A percentile compares a stretch with the other conserved stretches of the same genome.
phyloP scores from a whole-genome alignment of 2,888 invertebrate species.

The Drosophila diplacantha region DNA sequence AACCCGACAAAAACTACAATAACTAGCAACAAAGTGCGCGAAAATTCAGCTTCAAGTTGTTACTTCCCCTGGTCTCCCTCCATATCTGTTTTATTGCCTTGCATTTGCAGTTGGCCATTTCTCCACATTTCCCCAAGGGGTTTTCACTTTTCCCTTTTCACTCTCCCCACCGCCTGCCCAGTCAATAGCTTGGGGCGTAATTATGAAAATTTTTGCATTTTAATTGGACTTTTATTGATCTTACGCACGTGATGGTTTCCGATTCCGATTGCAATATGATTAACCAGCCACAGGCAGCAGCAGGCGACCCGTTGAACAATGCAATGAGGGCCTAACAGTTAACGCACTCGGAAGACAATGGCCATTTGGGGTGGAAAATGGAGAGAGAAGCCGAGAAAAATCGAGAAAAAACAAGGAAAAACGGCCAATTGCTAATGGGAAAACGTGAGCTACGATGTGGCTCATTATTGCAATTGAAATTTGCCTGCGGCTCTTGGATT shows the following conservation, averaged over 20 bases:
- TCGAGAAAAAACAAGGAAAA: conserved; percentile 11
- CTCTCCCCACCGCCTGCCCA: neutral
- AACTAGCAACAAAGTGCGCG: conserved; percentile 47
- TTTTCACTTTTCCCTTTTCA: conserved; percentile 61
- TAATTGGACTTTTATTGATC: conserved; percentile 70
- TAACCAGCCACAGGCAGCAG: conserved; percentile 19
- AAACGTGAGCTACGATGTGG: conserved; percentile 63
- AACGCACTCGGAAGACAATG: conserved; percentile 48
- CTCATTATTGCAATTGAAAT: conserved; percentile 59
- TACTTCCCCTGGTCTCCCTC: conserved; percentile 2
- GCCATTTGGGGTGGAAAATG: conserved; percentile 34
- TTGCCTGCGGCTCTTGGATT: conserved; percentile 42
- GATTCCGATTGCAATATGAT: conserved; percentile 40
- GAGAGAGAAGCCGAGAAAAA: neutral
- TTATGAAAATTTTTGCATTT: conserved; percentile 68
- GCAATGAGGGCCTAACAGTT: conserved; percentile 30
- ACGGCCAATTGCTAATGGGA: conserved; percentile 58
- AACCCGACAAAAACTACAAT: conserved; percentile 11
- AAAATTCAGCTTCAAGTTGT: conserved; percentile 43
- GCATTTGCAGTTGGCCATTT: conserved; percentile 57
- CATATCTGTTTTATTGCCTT: conserved; percentile 47
- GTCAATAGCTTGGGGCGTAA: conserved; percentile 45
- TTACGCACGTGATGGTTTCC: conserved; percentile 64
- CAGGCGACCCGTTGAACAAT: conserved; percentile 25
- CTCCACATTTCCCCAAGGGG: conserved; percentile 46